Evolutionary conservation across 2,797 vertebrate species (phyloP), one percentile per base, ranked within the genome.

Genomic region (Dipus sagitta): DNA sequence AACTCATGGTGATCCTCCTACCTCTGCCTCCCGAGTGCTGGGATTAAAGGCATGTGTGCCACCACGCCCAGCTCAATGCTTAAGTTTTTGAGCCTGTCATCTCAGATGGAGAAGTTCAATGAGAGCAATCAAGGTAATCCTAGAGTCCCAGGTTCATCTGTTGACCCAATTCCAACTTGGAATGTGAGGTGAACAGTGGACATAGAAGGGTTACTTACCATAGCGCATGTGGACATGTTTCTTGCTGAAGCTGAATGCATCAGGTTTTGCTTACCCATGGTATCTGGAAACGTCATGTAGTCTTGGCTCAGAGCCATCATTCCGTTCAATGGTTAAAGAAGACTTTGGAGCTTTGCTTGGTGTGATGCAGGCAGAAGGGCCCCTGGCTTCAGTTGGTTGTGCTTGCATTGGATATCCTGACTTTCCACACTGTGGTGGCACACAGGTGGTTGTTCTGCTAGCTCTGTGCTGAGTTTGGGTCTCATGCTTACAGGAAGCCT

Each of bases 161-260:
- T 68, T 86, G 72, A 62, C 24, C 78, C 28, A 84, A 20, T 72
- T 88, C 64, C 86, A 62, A 47, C 60, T 75, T 90, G 78, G 77
- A 78, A 72, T 65, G 74, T 32, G 30, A 30, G 72, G 65, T 72
- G 67, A 21, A 10, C 30, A n/a, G 47, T 34, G n/a, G 83, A 47
- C 32, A 26, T 3, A 6, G 52, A 80, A 15, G 60, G 24, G 5
- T 38, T 88, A 60, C 20, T 38, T 38, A 38, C 38, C 24, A 32
- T 28, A 23, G 23, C 68, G 26, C 32, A 13, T 58, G 9, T 4
- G n/a, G 52, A 28, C 28, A 24, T 32, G 8, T 72, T 94, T 86
- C 72, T 79, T 83, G 71, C 71, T 82, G 54, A 67, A 78, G 34
- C 23, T 38, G 7, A 15, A n/a, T 68, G 30, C 6, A 2, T 77